Percentiles rank a stretch among this genome's conserved stretches.
Evolutionary conservation across 1,140 invertebrate species (phyloP).

Genomic region (Drosophila ambigua): DNA sequence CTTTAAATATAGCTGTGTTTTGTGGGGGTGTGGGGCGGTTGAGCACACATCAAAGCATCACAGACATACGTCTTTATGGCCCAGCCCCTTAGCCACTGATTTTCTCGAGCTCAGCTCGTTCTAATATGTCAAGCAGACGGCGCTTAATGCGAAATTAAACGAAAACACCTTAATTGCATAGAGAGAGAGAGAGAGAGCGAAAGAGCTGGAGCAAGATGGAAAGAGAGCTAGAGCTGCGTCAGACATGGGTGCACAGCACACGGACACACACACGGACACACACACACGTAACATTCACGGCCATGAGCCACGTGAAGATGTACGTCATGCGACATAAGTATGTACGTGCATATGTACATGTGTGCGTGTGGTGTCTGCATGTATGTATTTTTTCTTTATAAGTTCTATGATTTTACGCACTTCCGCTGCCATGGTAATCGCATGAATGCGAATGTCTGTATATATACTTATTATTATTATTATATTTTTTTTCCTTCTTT

Average conservation of each 20-base stretch:
- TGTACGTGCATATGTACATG: neutral
- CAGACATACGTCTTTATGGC: slow-evolving; percentile 16
- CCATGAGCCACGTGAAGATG: slow-evolving; percentile 10
- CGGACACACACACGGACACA: neutral
- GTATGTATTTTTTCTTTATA: neutral
- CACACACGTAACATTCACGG: neutral
- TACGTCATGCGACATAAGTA: slow-evolving; percentile 2
- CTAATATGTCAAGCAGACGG: slow-evolving; percentile 45
- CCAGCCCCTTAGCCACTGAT: slow-evolving; percentile 19
- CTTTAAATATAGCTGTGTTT: too few relatives aligned
- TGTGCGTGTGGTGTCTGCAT: neutral
- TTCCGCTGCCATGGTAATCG: slow-evolving; percentile 15
- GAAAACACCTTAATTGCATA: slow-evolving; percentile 51
- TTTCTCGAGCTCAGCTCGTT: slow-evolving; percentile 33
- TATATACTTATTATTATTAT: too few relatives aligned
- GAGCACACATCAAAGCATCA: too few relatives aligned
- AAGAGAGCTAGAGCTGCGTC: slow-evolving; percentile 10
- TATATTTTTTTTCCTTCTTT: too few relatives aligned
- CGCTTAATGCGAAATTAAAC: slow-evolving; percentile 54
- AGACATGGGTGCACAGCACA: slow-evolving; percentile 34
- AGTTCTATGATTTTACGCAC: slow-evolving; percentile 37
- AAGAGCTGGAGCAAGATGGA: neutral
- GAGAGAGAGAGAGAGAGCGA: neutral
- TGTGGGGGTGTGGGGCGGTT: too few relatives aligned
- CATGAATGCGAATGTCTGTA: slow-evolving; percentile 1